Evolutionary conservation across 1,140 invertebrate genomes (phyloP).

Genomic region (Eurosta solidaginis): DNA sequence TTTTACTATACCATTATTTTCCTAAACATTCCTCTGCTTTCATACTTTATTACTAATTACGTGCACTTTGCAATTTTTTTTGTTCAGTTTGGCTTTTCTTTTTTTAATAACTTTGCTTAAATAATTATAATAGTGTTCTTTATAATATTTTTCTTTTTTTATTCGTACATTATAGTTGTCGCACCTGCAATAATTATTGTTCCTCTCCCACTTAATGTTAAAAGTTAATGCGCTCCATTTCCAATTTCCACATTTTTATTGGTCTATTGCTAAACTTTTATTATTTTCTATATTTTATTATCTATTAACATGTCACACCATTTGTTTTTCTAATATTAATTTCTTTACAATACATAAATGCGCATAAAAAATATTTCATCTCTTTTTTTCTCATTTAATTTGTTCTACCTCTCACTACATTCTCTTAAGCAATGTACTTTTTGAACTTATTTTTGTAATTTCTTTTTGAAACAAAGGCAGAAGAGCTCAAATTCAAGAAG

Average conservation of each 20-base stretch:
- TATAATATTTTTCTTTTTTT: background rate
- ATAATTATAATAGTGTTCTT: background rate
- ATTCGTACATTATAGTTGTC: background rate
- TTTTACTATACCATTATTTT: no score
- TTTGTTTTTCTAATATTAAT: background rate
- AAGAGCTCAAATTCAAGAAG: no score
- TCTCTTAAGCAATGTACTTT: background rate
- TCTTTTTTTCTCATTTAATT: background rate
- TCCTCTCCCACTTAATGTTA: slow-evolving; percentile 10
- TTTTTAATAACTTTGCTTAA: background rate
- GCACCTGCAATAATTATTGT: slow-evolving; percentile 22
- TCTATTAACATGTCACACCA: background rate
- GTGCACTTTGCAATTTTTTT: background rate
- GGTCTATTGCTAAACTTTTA: background rate
- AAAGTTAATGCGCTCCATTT: background rate
- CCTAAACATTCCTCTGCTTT: background rate
- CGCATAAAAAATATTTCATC: slow-evolving; percentile 25
- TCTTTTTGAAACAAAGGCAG: no score
- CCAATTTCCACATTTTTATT: background rate
- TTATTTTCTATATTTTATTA: background rate
- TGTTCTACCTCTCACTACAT: background rate
- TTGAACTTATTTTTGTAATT: background rate
- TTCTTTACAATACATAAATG: slow-evolving; percentile 26
- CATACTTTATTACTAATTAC: background rate
- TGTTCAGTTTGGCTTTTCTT: background rate